Conservation (phyloP, 2,888 invertebrate genomes). For the Euproctis similis region DNA sequence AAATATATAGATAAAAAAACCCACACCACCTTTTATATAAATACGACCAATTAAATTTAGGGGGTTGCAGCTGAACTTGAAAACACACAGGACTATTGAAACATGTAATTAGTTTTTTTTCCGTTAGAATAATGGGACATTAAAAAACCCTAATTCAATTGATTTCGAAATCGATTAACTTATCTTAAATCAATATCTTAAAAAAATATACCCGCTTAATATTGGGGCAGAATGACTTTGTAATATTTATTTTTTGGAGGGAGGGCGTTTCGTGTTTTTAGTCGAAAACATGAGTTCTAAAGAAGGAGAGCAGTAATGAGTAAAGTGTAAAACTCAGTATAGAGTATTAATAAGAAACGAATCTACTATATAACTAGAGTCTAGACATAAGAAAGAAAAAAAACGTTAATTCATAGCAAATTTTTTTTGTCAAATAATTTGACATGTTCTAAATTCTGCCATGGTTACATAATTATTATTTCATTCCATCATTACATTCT, state of each 20-base stretch:
- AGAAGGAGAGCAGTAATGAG: too few relatives aligned
- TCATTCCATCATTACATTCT: too few relatives aligned
- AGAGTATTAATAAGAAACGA: too few relatives aligned
- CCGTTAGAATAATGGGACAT: constrained; percentile 27
- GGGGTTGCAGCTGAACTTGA: constrained; percentile 24
- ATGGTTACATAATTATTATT: too few relatives aligned
- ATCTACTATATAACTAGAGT: too few relatives aligned
- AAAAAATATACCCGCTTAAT: constrained; percentile 4
- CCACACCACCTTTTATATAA: constrained; percentile 29
- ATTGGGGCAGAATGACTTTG: constrained; percentile 2
- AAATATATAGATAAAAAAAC: constrained; percentile 19
- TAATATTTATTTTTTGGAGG: not conserved
- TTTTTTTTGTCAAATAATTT: too few relatives aligned
- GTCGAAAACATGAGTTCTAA: too few relatives aligned
- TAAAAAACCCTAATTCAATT: constrained; percentile 51
- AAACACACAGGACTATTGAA: constrained; percentile 25
- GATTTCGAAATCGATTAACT: constrained; percentile 49
- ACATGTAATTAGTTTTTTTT: constrained; percentile 42
- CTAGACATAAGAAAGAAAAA: too few relatives aligned
- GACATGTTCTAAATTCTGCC: too few relatives aligned
- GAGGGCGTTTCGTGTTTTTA: too few relatives aligned
- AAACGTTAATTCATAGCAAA: too few relatives aligned
- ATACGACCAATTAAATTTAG: constrained; percentile 26
- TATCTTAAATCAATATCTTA: constrained; percentile 62
- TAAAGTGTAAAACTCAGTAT: too few relatives aligned